Percentiles rank a stretch among this genome's conserved stretches.
These are phyloP conservation scores for Trissolcus brochymenae DNA, from an alignment of 2,888 invertebrate genomes.

Conservation along the genomic window DNA sequence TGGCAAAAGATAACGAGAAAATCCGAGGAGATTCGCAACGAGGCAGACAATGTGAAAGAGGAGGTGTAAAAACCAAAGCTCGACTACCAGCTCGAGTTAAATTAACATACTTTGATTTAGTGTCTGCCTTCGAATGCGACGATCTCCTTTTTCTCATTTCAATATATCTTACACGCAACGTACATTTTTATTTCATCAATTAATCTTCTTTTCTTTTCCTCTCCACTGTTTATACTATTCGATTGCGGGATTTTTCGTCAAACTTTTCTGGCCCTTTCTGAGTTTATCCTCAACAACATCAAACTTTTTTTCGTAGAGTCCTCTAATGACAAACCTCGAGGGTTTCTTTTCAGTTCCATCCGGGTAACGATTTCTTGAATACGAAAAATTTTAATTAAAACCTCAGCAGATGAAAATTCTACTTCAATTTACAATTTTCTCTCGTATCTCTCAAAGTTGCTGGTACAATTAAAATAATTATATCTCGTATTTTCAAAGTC, in stretches of 20 bases:
- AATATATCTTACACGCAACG: constrained; percentile 9
- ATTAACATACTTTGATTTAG: constrained; percentile 52
- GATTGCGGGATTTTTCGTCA: neutral
- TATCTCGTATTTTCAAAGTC: no score
- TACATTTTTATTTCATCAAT: constrained; percentile 9
- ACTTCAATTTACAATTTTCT: no score
- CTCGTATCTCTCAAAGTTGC: no score
- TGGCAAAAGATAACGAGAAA: constrained; percentile 42
- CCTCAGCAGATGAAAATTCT: no score
- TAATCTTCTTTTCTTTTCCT: neutral
- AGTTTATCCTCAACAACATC: no score
- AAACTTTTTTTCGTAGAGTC: no score
- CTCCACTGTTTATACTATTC: neutral
- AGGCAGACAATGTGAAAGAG: constrained; percentile 23
- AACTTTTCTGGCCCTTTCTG: no score
- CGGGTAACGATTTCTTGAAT: no score
- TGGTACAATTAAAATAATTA: no score
- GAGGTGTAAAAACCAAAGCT: constrained; percentile 46
- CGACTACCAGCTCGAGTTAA: constrained; percentile 21
- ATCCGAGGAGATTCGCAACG: constrained; percentile 26
- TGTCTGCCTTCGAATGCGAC: constrained; percentile 20
- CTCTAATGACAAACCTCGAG: no score
- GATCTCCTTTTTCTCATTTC: constrained; percentile 10
- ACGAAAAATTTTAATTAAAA: no score
- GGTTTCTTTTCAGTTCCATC: no score